Conservation (phyloP, 2,113 vertebrate species). For the Numenius arquata region DNA sequence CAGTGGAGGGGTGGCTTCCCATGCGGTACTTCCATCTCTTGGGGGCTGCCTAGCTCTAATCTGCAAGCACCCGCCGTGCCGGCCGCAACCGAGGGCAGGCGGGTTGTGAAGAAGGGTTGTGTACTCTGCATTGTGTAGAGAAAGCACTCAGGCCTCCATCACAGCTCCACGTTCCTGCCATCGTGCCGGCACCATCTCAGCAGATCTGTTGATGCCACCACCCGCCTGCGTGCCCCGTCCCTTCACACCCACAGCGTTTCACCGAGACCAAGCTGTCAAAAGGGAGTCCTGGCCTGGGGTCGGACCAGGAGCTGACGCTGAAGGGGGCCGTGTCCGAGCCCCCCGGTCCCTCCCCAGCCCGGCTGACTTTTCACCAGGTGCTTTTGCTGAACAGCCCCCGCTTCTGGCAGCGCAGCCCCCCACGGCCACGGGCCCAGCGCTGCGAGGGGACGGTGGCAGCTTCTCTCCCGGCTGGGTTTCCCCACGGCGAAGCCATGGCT, state of each 20-base stretch:
- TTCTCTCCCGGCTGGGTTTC: background rate
- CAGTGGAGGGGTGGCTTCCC: background rate
- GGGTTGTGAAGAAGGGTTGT: background rate
- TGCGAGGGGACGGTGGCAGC: accelerated
- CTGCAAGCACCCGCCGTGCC: accelerated
- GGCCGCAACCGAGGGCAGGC: background rate
- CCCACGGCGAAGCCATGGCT: background rate
- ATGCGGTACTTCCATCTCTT: background rate
- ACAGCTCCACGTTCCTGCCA: background rate
- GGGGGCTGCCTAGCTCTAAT: background rate
- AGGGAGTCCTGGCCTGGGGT: background rate
- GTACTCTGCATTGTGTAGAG: background rate
- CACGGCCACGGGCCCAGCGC: accelerated
- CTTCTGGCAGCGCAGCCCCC: background rate
- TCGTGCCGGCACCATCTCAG: background rate
- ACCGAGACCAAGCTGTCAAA: background rate
- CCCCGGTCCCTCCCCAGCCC: background rate
- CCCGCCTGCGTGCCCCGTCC: background rate
- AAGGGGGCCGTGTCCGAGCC: accelerated
- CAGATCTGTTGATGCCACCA: background rate
- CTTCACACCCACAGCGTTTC: accelerated
- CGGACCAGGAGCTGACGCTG: accelerated
- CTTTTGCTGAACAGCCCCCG: background rate
- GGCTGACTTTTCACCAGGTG: background rate
- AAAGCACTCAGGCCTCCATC: background rate